Conservation (phyloP, 2,797 vertebrate genomes). For the Eulemur albifrons region DNA sequence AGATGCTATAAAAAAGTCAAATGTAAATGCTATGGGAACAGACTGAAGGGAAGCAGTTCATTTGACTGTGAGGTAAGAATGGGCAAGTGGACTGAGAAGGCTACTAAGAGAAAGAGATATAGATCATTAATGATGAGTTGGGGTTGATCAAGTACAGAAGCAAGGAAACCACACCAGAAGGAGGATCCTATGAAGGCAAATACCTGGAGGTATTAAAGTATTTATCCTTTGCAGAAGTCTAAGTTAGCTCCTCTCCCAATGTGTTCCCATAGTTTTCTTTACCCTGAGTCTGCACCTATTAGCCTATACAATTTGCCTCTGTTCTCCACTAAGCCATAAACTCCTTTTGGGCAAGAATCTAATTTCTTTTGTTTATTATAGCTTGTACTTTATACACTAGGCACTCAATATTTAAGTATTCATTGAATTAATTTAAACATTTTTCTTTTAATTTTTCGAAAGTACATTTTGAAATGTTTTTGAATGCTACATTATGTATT, state of each 20-base stretch:
- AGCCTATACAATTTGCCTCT: not conserved
- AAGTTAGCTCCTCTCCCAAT: not conserved
- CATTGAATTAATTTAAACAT: constrained; percentile 1
- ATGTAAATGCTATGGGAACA: not conserved
- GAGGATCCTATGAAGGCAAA: not conserved
- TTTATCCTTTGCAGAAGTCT: not conserved
- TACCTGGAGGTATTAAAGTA: not conserved
- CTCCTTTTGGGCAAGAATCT: not conserved
- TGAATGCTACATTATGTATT: not conserved
- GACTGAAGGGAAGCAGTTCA: not conserved
- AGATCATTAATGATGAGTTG: not conserved
- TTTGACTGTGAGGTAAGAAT: not conserved
- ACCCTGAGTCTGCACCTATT: constrained; percentile 12
- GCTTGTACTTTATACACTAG: not conserved
- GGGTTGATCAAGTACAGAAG: not conserved
- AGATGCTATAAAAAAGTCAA: not conserved
- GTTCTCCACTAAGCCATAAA: not conserved
- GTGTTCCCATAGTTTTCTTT: constrained; percentile 23
- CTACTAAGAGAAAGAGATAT: not conserved
- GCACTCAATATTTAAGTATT: not conserved
- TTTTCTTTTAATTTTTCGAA: constrained; percentile 2
- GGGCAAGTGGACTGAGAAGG: not conserved
- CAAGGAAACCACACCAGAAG: constrained; percentile 21
- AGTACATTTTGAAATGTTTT: constrained; percentile 11
- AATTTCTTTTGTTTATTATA: not conserved